Conservation (phyloP, 1,140 invertebrate species). For the Coelopa frigida region DNA sequence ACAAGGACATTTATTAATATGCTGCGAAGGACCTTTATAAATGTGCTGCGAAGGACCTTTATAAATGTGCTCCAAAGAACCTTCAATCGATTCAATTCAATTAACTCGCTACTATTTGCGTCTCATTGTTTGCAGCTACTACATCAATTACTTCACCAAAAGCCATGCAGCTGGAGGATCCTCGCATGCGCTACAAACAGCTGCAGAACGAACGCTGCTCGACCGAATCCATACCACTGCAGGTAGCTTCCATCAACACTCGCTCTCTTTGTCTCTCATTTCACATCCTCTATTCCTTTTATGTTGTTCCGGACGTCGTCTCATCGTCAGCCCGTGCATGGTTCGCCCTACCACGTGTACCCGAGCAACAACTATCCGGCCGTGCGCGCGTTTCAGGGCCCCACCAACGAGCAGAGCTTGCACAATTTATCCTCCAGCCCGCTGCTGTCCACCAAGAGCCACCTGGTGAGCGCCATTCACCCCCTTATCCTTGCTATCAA, state of each 20-base stretch:
- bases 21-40: too few relatives aligned
- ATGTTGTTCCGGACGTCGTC: not conserved
- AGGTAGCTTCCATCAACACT: too few relatives aligned
- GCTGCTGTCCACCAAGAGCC: constrained; percentile 31
- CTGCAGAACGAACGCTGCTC: constrained; percentile 47
- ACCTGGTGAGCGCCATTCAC: constrained; percentile 39
- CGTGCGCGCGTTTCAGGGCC: constrained; percentile 38
- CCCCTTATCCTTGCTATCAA: too few relatives aligned
- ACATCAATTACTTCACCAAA: constrained; percentile 67
- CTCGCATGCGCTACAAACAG: constrained; percentile 53
- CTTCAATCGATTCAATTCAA: too few relatives aligned
- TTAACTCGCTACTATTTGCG: too few relatives aligned
- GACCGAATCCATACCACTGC: constrained; percentile 51
- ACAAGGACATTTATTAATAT: too few relatives aligned
- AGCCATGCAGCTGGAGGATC: constrained; percentile 63
- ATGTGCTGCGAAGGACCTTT: too few relatives aligned
- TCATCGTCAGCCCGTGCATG: constrained; percentile 15
- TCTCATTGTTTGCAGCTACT: constrained; percentile 61
- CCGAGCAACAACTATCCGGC: constrained; percentile 41
- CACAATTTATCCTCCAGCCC: constrained; percentile 43
- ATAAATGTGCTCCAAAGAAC: too few relatives aligned
- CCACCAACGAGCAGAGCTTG: constrained; percentile 22
- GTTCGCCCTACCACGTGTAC: constrained; percentile 42
- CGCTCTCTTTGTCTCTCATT: not conserved
- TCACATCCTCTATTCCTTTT: not conserved